Base-by-base conservation (phyloP, 2,888 invertebrate species). In the Spilarctia lutea region DNA sequence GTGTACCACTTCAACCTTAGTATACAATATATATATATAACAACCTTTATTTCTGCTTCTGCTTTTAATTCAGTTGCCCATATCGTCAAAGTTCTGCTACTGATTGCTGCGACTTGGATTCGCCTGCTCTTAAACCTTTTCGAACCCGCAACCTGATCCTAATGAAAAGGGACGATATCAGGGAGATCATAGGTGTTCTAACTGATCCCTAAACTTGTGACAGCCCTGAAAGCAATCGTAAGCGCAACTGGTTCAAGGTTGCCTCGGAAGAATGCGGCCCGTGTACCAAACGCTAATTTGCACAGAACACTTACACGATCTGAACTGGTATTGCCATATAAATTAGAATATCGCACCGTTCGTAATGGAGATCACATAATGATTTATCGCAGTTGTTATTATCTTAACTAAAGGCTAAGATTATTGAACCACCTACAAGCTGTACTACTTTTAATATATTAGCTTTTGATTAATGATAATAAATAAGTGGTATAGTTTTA, bases 191-290 rank as follows among this genome's bases (percentile, higher is more conserved):
- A n/a, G n/a, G n/a, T n/a, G n/a, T n/a, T n/a, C n/a, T n/a, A n/a
- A n/a, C n/a, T n/a, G n/a, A n/a, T n/a, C n/a, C n/a, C n/a, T n/a
- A n/a, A n/a, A 11, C 45, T 45, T 45, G 66, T 73, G 67, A 42
- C 84, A 88, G 74, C 88, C 89, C 86, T 74, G 30, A 0, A 18
- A 72, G 79, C 81, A 33, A 82, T 77, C 83, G 88, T 87, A 79
- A 87, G 81, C 81, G 74, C 86, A 90, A 88, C 84, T 90, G 88
- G 91, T 87, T 88, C 91, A 91, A 91, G 91, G 91, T 85, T 86
- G 83, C 76, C 69, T 63, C 65, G 65, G 74, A 81, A 82, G 85
- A 84, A 83, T 85, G 86, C 84, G 82, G 85, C 79, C 84, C 82
- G 83, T 75, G 78, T 81, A 82, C 81, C 24, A 65, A 71, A 48